Conservation (phyloP, 2,797 vertebrate species). For the Tiaroga cobitis region DNA sequence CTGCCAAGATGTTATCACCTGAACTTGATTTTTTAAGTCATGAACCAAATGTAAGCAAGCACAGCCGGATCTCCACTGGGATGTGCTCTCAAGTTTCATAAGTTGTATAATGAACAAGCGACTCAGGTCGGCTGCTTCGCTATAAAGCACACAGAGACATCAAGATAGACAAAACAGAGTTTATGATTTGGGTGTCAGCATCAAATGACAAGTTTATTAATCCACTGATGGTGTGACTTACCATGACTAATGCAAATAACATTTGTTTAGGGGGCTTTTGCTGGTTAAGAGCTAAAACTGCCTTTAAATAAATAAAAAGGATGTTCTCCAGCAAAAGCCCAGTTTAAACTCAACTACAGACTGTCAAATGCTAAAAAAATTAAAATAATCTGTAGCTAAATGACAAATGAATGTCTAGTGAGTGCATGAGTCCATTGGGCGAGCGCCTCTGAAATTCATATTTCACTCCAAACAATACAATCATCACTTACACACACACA, state of each 20-base stretch:
- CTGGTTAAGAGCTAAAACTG: conserved; percentile 68
- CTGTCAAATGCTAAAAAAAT: conserved; percentile 82
- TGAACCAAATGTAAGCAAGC: conserved; percentile 99
- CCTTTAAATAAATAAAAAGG: conserved; percentile 15
- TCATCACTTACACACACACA: conserved; percentile 36
- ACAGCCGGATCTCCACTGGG: conserved; percentile 99
- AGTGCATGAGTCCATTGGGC: conserved; percentile 71
- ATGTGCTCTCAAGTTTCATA: conserved; percentile 99
- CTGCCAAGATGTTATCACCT: conserved; percentile 99
- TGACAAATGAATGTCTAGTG: conserved; percentile 67
- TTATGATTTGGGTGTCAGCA: conserved; percentile 98
- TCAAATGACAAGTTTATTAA: conserved; percentile 93
- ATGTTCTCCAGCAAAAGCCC: conserved; percentile 85
- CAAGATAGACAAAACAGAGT: conserved; percentile 99
- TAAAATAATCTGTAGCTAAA: conserved; percentile 56
- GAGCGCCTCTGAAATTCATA: conserved; percentile 77
- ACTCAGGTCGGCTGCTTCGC: conserved; percentile 99
- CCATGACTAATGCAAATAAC: conserved; percentile 79
- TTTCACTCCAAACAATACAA: conserved; percentile 49
- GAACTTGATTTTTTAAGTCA: conserved; percentile 99
- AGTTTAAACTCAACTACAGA: conserved; percentile 80
- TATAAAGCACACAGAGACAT: conserved; percentile 99
- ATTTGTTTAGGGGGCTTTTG: conserved; percentile 81
- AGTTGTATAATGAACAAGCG: conserved; percentile 99
- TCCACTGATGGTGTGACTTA: conserved; percentile 86